Conservation (phyloP, 2,797 vertebrate genomes). For the Varecia variegata region DNA sequence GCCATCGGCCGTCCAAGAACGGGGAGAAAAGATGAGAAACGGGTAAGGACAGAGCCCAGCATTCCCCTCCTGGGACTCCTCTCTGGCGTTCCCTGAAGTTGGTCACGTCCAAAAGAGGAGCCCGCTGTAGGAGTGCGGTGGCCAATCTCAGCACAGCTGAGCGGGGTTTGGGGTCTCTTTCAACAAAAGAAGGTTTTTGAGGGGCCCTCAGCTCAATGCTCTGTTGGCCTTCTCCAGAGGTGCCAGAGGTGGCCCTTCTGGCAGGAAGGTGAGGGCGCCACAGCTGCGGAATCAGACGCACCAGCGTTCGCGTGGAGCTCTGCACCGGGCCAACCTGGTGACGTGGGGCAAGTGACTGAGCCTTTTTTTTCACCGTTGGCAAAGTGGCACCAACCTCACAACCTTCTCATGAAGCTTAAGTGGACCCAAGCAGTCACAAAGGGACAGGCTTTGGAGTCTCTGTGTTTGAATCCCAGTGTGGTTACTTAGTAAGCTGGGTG, state of each 20-base stretch:
- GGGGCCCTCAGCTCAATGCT: not conserved
- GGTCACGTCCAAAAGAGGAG: not conserved
- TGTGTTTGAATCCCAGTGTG: not conserved
- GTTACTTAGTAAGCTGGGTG: not conserved
- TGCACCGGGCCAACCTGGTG: not conserved
- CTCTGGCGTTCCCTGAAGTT: not conserved
- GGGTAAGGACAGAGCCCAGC: too few relatives aligned
- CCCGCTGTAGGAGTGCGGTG: not conserved
- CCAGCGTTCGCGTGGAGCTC: not conserved
- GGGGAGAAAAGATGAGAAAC: conserved; percentile 8
- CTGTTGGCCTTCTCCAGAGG: not conserved
- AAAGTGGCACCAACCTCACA: not conserved
- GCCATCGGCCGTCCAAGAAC: not conserved
- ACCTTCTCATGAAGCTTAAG: not conserved
- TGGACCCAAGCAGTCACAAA: not conserved
- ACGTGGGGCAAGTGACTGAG: not conserved
- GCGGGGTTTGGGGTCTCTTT: not conserved
- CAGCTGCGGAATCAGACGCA: not conserved
- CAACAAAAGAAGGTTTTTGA: not conserved
- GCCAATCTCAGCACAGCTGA: not conserved
- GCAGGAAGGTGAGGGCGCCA: not conserved
- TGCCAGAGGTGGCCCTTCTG: not conserved
- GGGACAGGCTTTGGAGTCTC: not conserved
- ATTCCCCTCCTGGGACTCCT: not conserved
- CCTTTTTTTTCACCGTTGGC: not conserved